A percentile compares a stretch with the other conserved stretches of the same genome.
These are phyloP conservation scores for Coptodon bakossiorum DNA, from an alignment of 2,113 vertebrate species.

Conservation along the genomic window DNA sequence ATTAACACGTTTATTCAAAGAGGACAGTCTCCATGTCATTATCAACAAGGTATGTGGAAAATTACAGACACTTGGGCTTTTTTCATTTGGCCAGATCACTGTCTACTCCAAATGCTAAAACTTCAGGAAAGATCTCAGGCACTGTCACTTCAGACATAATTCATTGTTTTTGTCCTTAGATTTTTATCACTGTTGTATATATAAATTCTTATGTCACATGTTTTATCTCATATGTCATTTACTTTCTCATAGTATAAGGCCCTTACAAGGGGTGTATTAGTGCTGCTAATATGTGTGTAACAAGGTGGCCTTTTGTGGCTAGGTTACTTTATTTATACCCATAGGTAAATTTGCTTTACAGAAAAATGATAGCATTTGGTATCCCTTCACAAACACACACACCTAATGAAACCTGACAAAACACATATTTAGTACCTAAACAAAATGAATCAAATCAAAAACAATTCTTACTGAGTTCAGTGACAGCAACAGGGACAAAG, in stretches of 20 bases:
- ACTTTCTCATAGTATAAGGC: not conserved
- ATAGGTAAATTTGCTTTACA: not conserved
- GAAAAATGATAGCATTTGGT: not conserved
- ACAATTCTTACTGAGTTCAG: not conserved
- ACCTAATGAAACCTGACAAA: not conserved
- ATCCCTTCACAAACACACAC: not conserved
- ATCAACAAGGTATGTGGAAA: not conserved
- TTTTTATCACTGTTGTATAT: not conserved
- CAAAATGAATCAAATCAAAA: not conserved
- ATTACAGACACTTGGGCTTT: fast-evolving
- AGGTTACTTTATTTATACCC: not conserved
- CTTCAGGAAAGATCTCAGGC: not conserved
- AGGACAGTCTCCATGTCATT: not conserved
- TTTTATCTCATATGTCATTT: not conserved
- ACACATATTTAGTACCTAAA: not conserved
- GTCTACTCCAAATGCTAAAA: not conserved
- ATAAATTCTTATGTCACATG: not conserved
- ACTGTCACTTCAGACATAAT: not conserved
- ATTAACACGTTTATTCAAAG: not conserved
- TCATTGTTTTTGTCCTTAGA: not conserved
- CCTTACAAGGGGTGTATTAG: not conserved
- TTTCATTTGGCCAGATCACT: not conserved
- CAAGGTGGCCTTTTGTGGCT: not conserved
- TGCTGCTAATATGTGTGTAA: not conserved
- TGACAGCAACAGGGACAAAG: not conserved